Conservation (phyloP, 2,888 invertebrate genomes). For the Eristalis arbustorum region DNA sequence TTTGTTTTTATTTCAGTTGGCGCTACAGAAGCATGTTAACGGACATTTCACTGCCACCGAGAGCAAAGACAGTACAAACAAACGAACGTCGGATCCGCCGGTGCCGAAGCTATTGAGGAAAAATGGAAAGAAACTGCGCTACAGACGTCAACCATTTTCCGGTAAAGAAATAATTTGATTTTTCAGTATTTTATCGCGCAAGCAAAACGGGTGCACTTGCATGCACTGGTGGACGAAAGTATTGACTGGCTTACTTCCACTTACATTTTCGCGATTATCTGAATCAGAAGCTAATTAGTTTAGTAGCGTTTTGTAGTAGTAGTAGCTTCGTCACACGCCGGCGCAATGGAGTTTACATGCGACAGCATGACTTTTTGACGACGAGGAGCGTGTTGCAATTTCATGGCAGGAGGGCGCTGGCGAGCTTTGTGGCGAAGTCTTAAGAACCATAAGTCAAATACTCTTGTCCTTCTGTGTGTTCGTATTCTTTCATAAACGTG, state of each 20-base stretch:
- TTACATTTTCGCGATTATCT: background rate
- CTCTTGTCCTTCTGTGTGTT: background rate
- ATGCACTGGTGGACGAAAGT: background rate
- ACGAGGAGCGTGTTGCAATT: no score
- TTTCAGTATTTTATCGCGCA: background rate
- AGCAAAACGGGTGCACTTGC: background rate
- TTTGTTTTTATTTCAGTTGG: constrained; percentile 76
- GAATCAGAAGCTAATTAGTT: background rate
- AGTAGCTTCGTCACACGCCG: no score
- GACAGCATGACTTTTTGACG: no score
- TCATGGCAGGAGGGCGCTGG: no score
- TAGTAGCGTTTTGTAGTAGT: background rate
- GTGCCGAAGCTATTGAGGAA: constrained; percentile 90
- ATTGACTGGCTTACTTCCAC: background rate
- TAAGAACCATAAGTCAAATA: background rate
- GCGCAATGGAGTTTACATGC: no score
- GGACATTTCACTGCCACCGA: constrained; percentile 89
- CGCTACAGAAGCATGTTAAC: constrained; percentile 95
- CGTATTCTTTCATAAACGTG: background rate
- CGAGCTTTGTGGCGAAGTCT: no score
- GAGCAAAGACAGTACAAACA: constrained; percentile 81
- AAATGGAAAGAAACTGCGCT: constrained; percentile 93
- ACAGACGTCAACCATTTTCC: constrained; percentile 93
- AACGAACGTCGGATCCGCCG: constrained; percentile 88
- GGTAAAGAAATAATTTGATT: constrained; percentile 82